Conservation (phyloP, 2,888 invertebrate species). For the Chydorus sphaericus region DNA sequence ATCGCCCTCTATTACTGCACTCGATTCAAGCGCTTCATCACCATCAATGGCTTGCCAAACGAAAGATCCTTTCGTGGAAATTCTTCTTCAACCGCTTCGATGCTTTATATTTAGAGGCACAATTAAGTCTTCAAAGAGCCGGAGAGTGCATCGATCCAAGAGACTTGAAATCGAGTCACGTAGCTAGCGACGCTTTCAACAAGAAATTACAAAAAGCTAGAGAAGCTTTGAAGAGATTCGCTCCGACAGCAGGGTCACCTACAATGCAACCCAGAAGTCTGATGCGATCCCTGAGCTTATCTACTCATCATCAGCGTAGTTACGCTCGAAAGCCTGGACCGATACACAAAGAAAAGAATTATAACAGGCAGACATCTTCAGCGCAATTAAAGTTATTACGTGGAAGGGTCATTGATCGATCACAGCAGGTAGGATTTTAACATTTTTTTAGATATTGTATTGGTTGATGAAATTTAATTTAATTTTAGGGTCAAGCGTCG, state of each 20-base stretch:
- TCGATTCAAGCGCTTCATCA: conserved; percentile 89
- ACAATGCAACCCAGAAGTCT: not conserved
- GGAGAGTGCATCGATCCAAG: conserved; percentile 70
- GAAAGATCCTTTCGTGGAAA: conserved; percentile 86
- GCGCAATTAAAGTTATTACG: not conserved
- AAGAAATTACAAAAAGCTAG: conserved; percentile 77
- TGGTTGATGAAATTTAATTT: no score
- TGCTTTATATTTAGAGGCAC: conserved; percentile 86
- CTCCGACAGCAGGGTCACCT: not conserved
- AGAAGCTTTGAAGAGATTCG: conserved; percentile 45
- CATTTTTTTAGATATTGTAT: no score
- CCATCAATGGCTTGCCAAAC: conserved; percentile 59
- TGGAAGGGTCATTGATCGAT: not conserved
- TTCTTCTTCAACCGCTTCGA: conserved; percentile 96
- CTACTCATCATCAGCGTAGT: not conserved
- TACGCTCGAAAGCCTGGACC: not conserved
- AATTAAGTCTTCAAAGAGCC: conserved; percentile 70
- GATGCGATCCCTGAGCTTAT: conserved; percentile 22
- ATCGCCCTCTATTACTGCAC: conserved; percentile 90
- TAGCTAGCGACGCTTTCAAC: conserved; percentile 68
- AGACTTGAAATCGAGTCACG: conserved; percentile 77
- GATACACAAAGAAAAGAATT: conserved; percentile 5
- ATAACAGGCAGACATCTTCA: not conserved
- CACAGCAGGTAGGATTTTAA: no score
- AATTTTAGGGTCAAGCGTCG: no score